Base-by-base conservation (phyloP, 1,140 invertebrate species). In the Pseudomyrmex flavicornis region DNA sequence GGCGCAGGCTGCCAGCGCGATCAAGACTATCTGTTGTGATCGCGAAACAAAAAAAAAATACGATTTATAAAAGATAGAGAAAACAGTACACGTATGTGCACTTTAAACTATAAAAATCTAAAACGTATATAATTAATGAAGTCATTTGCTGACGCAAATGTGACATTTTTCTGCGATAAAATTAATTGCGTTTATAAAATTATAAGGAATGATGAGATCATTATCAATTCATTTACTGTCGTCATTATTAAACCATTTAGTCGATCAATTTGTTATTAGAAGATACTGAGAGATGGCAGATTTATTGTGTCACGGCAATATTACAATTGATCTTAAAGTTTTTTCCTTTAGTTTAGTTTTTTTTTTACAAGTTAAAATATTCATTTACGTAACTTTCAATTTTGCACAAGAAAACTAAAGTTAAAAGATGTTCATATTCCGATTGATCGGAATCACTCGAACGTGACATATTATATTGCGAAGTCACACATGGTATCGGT, bases 1-100 rank as follows among this genome's bases (percentile, higher is more conserved):
- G 63, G 56, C 89, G 80, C 83, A 90, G 48, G 76, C 54, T 7
- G 56, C 83, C 56, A 90, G 17, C 15, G 70, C 72, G 59, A 89
- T 68, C 46, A 88, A 50, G 65, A 44, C 48, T 87, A 89, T 15
- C 88, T 89, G 66, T 35, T 35, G 0, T 5, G n/a, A 12, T 50
- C 10, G 35, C 2, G 15, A 44, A 48, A n/a, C 2, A 10, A 10
- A 48, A 48, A n/a, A 35, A 22, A n/a, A n/a, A 12, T 46, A 22
- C n/a, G 10, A 10, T 59, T n/a, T 3, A 44, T 13, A 35, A 35
- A 35, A 17, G 15, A 44, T 17, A 50, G 20, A 4, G 2, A 12
- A 65, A 52, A 13, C 9, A n/a, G 7, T 17, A 20, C 9, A 12
- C 4, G 4, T 35, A 0, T 35, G 0, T 35, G 35, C 35, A 35